These are phyloP conservation scores for Glomeris marginata DNA, from an alignment of 2,888 invertebrate genomes.

Conservation along the genomic window DNA sequence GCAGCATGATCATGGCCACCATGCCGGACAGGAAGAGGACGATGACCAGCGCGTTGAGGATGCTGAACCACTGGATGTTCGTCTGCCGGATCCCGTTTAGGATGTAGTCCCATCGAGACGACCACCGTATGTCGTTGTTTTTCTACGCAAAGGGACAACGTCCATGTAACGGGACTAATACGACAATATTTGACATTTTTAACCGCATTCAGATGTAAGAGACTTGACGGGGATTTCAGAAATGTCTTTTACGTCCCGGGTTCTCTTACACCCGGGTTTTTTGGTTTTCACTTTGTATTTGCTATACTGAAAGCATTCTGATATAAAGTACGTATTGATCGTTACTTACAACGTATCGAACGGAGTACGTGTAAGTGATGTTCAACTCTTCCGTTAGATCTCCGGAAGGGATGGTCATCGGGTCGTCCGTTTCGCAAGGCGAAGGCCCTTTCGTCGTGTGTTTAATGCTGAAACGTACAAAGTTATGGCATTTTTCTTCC, in stretches of 20 bases:
- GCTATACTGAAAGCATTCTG: too few species aligned
- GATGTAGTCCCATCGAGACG: constrained; percentile 98
- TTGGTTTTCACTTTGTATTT: too few species aligned
- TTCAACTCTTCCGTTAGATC: constrained; percentile 38
- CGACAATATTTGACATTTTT: too few species aligned
- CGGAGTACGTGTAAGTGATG: constrained; percentile 74
- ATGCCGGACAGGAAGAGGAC: constrained; percentile 82
- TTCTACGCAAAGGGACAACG: constrained; percentile 26
- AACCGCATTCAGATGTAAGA: too few species aligned
- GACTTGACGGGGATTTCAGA: too few species aligned
- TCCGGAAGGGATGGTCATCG: constrained; percentile 50
- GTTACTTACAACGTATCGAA: constrained; percentile 57
- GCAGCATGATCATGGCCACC: constrained; percentile 97
- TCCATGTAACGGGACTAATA: too few species aligned
- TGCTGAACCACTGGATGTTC: constrained; percentile 98
- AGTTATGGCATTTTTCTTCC: not conserved
- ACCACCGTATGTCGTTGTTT: constrained; percentile 86
- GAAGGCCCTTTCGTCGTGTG: constrained; percentile 26
- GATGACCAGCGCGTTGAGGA: constrained; percentile 92
- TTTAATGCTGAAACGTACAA: constrained; percentile 35
- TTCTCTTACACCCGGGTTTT: too few species aligned
- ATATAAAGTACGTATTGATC: too few species aligned
- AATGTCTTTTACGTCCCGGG: too few species aligned
- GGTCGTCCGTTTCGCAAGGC: constrained; percentile 26
- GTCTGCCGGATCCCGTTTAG: constrained; percentile 96